Conservation (phyloP, 2,113 vertebrate genomes). For the Paramormyrops kingsleyae region DNA sequence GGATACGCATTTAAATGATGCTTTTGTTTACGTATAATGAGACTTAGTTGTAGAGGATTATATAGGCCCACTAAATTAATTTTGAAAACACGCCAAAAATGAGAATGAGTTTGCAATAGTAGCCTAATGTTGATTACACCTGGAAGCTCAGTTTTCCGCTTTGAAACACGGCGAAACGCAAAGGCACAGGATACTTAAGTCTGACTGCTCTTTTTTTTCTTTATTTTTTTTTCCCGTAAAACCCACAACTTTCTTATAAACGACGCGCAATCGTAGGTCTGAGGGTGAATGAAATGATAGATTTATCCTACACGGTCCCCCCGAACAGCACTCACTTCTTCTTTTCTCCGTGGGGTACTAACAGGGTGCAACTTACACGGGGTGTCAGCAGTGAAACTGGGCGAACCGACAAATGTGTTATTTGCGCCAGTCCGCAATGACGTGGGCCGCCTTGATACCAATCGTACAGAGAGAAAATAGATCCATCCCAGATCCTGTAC, state of each 20-base stretch:
- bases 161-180: not conserved
- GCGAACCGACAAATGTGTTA: not conserved
- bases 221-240: not conserved
- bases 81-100: not conserved
- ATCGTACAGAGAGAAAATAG: not conserved
- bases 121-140: not conserved
- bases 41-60: not conserved
- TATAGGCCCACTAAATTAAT: not conserved
- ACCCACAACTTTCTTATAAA: not conserved
- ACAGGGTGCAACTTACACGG: not conserved
- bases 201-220: not conserved
- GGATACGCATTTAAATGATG: not conserved
- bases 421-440: constrained; percentile 8
- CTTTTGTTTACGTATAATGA: not conserved
- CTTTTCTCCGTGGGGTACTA: not conserved
- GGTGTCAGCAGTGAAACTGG: constrained; percentile 1
- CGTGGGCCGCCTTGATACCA: not conserved
- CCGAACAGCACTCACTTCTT: not conserved
- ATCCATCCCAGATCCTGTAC: not conserved
- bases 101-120: not conserved
- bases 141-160: not conserved
- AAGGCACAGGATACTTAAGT: not conserved
- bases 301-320: not conserved
- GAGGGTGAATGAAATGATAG: not conserved
- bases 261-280: not conserved